Evolutionary conservation across 2,113 vertebrate genomes (phyloP).

Genomic region (Equus quagga): DNA sequence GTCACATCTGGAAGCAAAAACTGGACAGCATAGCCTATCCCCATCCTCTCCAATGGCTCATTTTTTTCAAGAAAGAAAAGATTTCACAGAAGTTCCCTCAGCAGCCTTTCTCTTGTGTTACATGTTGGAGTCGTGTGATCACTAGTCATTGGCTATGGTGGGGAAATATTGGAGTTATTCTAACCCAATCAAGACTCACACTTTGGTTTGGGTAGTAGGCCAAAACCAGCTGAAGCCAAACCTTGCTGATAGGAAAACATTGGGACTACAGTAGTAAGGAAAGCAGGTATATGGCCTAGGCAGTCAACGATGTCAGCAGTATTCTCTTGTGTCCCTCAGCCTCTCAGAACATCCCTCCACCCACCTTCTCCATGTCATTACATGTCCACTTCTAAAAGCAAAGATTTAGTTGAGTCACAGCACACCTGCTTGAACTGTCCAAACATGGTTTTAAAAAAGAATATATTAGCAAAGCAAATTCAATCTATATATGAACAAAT

Average conservation of each 20-base stretch:
- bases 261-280: accelerated
- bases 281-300: accelerated
- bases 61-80: neutral
- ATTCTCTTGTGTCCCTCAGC: accelerated
- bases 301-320: accelerated
- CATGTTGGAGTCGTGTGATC: no score
- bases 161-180: neutral
- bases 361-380: neutral
- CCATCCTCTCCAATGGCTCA: neutral
- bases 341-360: neutral
- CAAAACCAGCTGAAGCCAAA: neutral
- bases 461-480: neutral
- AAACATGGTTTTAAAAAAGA: neutral
- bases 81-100: accelerated
- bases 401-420: neutral
- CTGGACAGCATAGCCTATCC: neutral
- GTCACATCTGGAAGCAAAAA: neutral
- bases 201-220: neutral
- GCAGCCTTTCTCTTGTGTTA: neutral
- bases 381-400: neutral
- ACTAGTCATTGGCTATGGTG: neutral
- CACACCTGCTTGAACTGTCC: neutral
- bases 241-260: neutral
- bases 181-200: neutral
- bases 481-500: neutral